Evolutionary conservation across 2,888 invertebrate genomes (phyloP), one percentile per base, ranked within the genome.

Genomic region (Aproaerema taeniolella): DNA sequence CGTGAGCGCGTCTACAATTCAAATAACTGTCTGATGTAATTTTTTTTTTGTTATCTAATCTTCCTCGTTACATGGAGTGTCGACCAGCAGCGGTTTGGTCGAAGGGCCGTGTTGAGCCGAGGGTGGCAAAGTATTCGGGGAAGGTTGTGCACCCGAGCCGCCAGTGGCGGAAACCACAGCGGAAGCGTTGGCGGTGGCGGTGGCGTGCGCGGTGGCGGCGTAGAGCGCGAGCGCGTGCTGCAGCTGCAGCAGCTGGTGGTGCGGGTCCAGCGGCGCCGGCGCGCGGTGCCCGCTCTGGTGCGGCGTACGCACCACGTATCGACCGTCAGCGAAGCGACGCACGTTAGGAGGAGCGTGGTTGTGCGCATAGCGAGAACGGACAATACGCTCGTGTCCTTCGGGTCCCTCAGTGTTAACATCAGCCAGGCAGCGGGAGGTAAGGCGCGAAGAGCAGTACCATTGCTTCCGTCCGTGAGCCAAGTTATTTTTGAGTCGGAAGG

Each of bases 301-400:
- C 51, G 85, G 85, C 40, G 85, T 86, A 56, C 85, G 83, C 44
- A 86, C 85, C 49, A 86, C 85, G 50, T 85, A 85, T 30, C 85
- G 76, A 1, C 86, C 86, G 55, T 86, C 86, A 10, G 86, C 85
- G 54, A 85, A 85, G 38, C 85, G 83, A 32, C 85, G 79, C 49
- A 85, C 85, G 57, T 85, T 85, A 13, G 86, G 86, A 46, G 85
- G 85, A 40, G 85, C 83, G 58, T 87, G 86, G 54, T 85, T 87
- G 58, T 87, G 86, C 36, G 83, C 71, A 52, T 82, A 85, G 16
- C 86, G 82, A 5, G 81, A 83, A 41, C 85, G 83, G 42, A 85
- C 85, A 47, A 86, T 83, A 49, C 85, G 85, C 63, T 85, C 85
- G 56, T 79, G 83, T 0, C 85, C 86, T 53, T 85, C 85, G n/a